Conservation (phyloP, 2,888 invertebrate species). For the Netelia virgata region DNA sequence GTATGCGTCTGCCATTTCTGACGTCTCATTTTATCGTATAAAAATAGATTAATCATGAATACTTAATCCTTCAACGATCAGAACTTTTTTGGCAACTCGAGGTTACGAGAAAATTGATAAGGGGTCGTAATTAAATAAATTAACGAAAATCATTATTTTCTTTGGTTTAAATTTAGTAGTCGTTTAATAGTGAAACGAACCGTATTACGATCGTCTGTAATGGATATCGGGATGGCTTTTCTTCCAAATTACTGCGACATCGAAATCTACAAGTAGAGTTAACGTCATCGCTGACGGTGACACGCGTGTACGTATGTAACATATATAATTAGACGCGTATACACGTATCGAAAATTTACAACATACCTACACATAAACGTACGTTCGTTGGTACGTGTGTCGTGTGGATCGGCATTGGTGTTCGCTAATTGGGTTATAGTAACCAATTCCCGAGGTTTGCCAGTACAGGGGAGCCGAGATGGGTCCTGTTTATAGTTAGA, state of each 20-base stretch:
- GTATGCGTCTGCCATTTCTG: no score
- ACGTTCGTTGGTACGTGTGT: neutral
- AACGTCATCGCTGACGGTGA: constrained; percentile 19
- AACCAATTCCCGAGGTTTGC: constrained; percentile 62
- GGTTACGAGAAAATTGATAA: no score
- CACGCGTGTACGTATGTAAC: constrained; percentile 10
- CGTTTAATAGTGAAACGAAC: no score
- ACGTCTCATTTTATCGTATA: no score
- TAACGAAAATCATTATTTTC: no score
- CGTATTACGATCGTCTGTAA: constrained; percentile 21
- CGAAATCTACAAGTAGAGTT: neutral
- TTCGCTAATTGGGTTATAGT: constrained; percentile 68
- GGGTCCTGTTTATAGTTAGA: constrained; percentile 1
- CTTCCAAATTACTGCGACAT: constrained; percentile 54
- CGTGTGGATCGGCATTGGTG: constrained; percentile 25
- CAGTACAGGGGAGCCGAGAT: neutral
- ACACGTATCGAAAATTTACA: neutral
- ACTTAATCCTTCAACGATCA: no score
- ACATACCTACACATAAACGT: neutral
- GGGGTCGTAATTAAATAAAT: no score
- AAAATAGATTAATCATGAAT: no score
- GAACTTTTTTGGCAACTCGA: no score
- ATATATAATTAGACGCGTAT: neutral
- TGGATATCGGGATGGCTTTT: constrained; percentile 47
- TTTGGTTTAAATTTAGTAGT: no score